phyloP scores from a whole-genome alignment of 2,113 vertebrate genomes.

The Brachionichthys hirsutus region DNA sequence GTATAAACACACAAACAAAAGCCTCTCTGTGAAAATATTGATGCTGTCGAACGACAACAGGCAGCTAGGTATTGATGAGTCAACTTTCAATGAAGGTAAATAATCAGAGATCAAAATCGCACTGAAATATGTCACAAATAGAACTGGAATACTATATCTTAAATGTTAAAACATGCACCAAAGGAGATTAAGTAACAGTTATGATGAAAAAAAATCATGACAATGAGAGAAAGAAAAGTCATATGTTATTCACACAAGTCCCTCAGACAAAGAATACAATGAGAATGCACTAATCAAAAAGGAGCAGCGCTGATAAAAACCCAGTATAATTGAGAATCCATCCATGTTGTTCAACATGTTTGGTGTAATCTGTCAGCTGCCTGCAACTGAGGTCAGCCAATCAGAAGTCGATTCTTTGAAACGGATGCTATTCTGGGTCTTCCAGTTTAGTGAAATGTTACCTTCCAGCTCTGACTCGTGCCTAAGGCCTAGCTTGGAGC shows the following conservation, averaged over 20 bases:
- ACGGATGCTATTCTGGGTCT: conserved; percentile 40
- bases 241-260: conserved; percentile 8
- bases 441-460: conserved; percentile 34
- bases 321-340: conserved; percentile 9
- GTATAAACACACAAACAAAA: conserved; percentile 26
- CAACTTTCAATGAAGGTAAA: conserved; percentile 37
- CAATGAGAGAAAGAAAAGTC: conserved; percentile 19
- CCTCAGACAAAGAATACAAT: background rate
- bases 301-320: conserved; percentile 7
- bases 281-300: conserved; percentile 4
- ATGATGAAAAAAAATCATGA: background rate
- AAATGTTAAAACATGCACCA: conserved; percentile 18
- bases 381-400: conserved; percentile 35
- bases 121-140: conserved; percentile 22
- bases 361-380: conserved; percentile 20
- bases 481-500: conserved; percentile 52
- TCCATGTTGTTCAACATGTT: background rate
- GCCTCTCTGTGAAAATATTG: conserved; percentile 43
- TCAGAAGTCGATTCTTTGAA: conserved; percentile 45
- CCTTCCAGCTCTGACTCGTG: conserved; percentile 47
- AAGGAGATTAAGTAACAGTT: conserved; percentile 9
- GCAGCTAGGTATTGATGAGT: conserved; percentile 61
- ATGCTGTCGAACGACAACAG: no score
- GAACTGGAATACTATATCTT: conserved; percentile 15
- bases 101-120: conserved; percentile 20